These are phyloP conservation scores for Tachypleus tridentatus DNA, from an alignment of 1,140 invertebrate species.

Conservation along the genomic window DNA sequence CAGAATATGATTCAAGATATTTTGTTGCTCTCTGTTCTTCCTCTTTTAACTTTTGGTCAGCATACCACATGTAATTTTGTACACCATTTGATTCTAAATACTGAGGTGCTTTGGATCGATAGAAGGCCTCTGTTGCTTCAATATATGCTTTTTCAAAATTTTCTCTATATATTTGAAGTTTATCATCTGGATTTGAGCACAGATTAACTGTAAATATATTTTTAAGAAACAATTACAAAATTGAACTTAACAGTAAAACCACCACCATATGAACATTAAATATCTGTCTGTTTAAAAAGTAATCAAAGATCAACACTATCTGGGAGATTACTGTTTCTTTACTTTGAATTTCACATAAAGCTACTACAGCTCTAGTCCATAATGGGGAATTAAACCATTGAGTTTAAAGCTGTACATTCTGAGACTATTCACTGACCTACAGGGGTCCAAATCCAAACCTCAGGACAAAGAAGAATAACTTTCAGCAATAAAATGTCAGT, in stretches of 20 bases:
- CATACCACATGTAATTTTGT: slow-evolving; percentile 93
- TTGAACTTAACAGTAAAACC: no score
- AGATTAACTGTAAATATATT: slow-evolving; percentile 62
- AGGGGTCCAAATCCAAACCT: no score
- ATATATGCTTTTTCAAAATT: slow-evolving; percentile 95
- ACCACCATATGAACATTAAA: slow-evolving; percentile 19
- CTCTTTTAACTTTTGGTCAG: slow-evolving; percentile 85
- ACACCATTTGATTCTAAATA: slow-evolving; percentile 85
- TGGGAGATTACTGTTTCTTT: neutral
- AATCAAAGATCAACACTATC: neutral
- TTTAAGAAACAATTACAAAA: no score
- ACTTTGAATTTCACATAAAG: no score
- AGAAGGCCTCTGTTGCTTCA: slow-evolving; percentile 84
- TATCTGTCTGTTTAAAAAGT: neutral
- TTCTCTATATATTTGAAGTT: slow-evolving; percentile 88
- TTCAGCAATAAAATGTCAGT: no score
- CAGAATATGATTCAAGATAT: slow-evolving; percentile 85
- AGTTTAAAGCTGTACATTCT: no score
- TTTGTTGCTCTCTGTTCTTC: slow-evolving; percentile 85
- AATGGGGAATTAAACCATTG: no score
- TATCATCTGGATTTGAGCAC: slow-evolving; percentile 85
- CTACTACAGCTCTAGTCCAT: no score
- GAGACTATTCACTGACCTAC: no score
- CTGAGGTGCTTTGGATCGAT: slow-evolving; percentile 78
- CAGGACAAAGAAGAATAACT: no score